phyloP scores from a whole-genome alignment of 2,888 invertebrate species.

The Drosophila mettleri region DNA sequence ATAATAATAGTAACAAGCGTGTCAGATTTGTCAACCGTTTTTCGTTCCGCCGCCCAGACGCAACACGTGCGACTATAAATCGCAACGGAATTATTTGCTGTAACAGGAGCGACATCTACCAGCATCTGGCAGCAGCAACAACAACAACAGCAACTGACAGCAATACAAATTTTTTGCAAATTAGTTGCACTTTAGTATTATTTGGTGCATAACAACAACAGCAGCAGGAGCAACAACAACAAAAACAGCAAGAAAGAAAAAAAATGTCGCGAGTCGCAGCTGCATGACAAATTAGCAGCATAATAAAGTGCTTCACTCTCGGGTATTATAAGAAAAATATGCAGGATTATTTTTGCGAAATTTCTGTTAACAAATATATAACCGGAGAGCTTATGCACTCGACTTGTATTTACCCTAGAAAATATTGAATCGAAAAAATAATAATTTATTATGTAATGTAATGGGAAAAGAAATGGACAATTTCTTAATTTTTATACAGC shows the following conservation, averaged over 20 bases:
- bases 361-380: conserved; percentile 14
- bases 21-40: conserved; percentile 62
- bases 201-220: conserved; percentile 61
- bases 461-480: neutral
- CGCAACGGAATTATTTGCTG: conserved; percentile 26
- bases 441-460: neutral
- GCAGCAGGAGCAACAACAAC: neutral
- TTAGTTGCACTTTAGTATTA: conserved; percentile 73
- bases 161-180: conserved; percentile 66
- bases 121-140: conserved; percentile 5
- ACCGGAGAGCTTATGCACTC: neutral
- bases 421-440: neutral
- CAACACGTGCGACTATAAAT: conserved; percentile 68
- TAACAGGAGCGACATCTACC: conserved; percentile 9
- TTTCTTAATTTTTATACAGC: neutral
- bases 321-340: conserved; percentile 37
- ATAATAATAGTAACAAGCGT: conserved; percentile 65
- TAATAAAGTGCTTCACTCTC: conserved; percentile 62
- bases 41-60: conserved; percentile 22
- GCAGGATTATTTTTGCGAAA: conserved; percentile 29
- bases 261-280: conserved; percentile 55
- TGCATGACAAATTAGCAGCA: conserved; percentile 71
- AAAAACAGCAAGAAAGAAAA: neutral
- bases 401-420: conserved; percentile 6
- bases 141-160: conserved; percentile 50